Evolutionary conservation across 1,140 invertebrate genomes (phyloP).

Genomic region (Habropoda laboriosa): DNA sequence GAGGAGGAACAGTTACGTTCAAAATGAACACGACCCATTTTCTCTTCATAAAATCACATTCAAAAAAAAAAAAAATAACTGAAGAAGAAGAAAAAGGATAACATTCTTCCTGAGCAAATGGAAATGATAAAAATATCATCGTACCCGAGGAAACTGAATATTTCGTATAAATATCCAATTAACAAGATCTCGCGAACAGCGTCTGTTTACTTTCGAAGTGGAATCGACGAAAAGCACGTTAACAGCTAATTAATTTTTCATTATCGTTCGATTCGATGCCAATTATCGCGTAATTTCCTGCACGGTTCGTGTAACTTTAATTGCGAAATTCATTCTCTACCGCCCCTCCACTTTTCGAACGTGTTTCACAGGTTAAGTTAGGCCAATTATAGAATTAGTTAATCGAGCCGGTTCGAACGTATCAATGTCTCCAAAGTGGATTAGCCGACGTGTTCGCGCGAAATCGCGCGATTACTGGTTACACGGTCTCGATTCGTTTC

Average conservation of each 20-base stretch:
- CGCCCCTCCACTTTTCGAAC: not conserved
- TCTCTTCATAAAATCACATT: too few relatives aligned
- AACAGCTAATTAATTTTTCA: conserved; percentile 31
- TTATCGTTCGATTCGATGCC: conserved; percentile 2
- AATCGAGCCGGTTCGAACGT: conserved; percentile 9
- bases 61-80: not conserved
- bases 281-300: conserved; percentile 11
- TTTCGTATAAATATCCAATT: not conserved
- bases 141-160: too few relatives aligned
- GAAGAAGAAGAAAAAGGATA: not conserved
- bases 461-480: not conserved
- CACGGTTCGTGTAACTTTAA: conserved; percentile 7
- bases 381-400: conserved; percentile 13
- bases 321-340: conserved; percentile 17
- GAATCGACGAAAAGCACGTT: not conserved
- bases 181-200: not conserved
- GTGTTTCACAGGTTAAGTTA: too few relatives aligned
- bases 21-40: too few relatives aligned
- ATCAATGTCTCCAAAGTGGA: conserved; percentile 5
- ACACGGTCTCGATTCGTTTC: not conserved
- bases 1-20: too few relatives aligned
- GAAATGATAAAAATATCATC: too few relatives aligned
- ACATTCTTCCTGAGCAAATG: too few relatives aligned
- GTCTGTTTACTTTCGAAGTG: not conserved
- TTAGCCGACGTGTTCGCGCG: not conserved